Base-by-base conservation (phyloP, 37 sponge, comb jelly and placozoan genomes). In the Sycon ciliatum region DNA sequence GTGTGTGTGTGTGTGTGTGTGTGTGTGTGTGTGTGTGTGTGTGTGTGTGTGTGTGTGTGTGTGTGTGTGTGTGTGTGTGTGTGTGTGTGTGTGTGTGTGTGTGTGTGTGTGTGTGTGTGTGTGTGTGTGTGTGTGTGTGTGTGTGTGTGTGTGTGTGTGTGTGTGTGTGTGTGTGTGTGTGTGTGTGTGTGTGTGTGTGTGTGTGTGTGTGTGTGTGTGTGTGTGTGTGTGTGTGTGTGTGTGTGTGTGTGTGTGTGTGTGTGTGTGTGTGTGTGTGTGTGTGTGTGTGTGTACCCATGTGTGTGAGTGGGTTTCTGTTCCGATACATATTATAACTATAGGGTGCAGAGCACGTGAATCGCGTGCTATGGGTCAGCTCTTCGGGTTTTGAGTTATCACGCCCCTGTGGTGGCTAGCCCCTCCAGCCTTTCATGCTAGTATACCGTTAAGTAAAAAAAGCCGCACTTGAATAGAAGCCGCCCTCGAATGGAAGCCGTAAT, bases 1-100 rank as follows among this genome's bases (percentile, higher is more conserved):
- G 49, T 42, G 49, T 42, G 49, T 42, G 49, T 42, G 49, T 42
- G 49, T 42, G 49, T 42, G 49, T 42, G 49, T 42, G 49, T 42
- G 49, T 42, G 49, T 42, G 49, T 42, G 49, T 42, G 49, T 42
- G 49, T 42, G 49, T 42, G 49, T 42, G 49, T 42, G 49, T 42
- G 49, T 42, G 49, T 42, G 49, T 42, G 49, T 42, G 49, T 42
- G 49, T 42, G 49, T 42, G 49, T 42, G 49, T 42, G 49, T 42
- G 49, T 42, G 49, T 42, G 49, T 42, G 49, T 42, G 49, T 42
- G 49, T 42, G 49, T 42, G 49, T 42, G 49, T 42, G 49, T 42
- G 49, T 42, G 49, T 42, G 49, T 42, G 49, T 42, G 49, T 42
- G 49, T 42, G 49, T 42, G 49, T 42, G 49, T 42, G 49, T 42